phyloP scores from a whole-genome alignment of 2,888 invertebrate species.

The Therioaphis trifolii region DNA sequence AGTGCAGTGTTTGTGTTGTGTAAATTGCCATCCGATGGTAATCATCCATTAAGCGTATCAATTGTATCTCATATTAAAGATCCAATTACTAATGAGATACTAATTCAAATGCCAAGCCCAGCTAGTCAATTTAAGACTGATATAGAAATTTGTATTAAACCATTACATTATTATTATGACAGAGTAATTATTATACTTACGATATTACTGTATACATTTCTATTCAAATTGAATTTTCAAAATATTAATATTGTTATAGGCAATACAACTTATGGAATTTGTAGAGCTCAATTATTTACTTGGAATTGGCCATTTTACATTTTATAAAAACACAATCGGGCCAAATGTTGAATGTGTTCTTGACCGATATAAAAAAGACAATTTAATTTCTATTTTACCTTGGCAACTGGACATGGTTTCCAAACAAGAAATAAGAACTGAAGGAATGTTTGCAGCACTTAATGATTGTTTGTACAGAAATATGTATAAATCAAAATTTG shows the following conservation, averaged over 20 bases:
- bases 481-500: conserved; percentile 85
- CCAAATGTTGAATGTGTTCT: conserved; percentile 82
- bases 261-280: conserved; percentile 87
- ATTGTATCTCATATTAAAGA: conserved; percentile 75
- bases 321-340: conserved; percentile 91
- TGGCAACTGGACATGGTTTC: conserved; percentile 90
- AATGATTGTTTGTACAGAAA: conserved; percentile 93
- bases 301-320: conserved; percentile 87
- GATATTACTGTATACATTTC: background rate
- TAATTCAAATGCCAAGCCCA: conserved; percentile 72
- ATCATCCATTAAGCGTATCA: conserved; percentile 77
- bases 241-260: conserved; percentile 69
- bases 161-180: conserved; percentile 89
- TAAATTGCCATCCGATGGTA: conserved; percentile 75
- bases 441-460: conserved; percentile 90
- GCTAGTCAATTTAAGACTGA: conserved; percentile 67
- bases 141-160: conserved; percentile 88
- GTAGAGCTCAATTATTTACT: conserved; percentile 86
- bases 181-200: conserved; percentile 70
- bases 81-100: conserved; percentile 76
- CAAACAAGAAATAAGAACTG: conserved; percentile 90
- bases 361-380: conserved; percentile 73
- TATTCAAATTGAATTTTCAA: conserved; percentile 8
- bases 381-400: conserved; percentile 79
- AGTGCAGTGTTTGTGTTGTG: conserved; percentile 91